A percentile compares a stretch with the other conserved stretches of the same genome.
Conservation (phyloP, 2,113 vertebrate genomes). For the Xiphorhynchus elegans region DNA sequence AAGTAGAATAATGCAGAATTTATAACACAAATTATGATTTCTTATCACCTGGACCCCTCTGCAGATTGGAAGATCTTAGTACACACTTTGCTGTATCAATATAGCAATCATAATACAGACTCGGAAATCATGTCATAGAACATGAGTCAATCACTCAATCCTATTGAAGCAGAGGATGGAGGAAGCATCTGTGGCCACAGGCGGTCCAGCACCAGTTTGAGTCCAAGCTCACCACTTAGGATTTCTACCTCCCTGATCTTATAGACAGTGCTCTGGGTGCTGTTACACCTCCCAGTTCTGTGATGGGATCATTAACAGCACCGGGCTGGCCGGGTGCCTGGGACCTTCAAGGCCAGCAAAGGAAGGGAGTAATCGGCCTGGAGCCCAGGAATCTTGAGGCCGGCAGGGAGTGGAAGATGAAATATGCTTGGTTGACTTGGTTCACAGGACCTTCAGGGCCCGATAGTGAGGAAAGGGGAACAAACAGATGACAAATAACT, state of each 20-base stretch:
- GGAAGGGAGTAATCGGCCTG: not conserved
- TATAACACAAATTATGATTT: not conserved
- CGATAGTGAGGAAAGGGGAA: not conserved
- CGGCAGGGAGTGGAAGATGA: not conserved
- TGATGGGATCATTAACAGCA: not conserved
- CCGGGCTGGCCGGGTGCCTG: rapidly evolving
- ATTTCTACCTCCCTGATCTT: not conserved
- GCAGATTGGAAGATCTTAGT: not conserved
- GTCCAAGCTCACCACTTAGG: no score
- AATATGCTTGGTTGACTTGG: not conserved
- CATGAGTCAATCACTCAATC: not conserved
- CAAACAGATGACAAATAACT: not conserved
- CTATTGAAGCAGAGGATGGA: not conserved
- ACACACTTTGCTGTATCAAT: not conserved
- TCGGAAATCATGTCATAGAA: not conserved
- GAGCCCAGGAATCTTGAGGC: not conserved
- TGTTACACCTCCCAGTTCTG: not conserved
- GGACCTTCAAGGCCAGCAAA: not conserved
- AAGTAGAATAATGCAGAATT: not conserved
- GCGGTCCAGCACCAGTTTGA: not conserved
- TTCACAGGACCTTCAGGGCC: not conserved
- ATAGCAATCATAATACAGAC: not conserved
- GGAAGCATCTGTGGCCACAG: rapidly evolving
- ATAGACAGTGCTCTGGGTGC: not conserved
- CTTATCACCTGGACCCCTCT: not conserved